Percentiles rank a stretch among this genome's conserved stretches.
phyloP scores from a whole-genome alignment of 2,797 vertebrate species.

The Microcaecilia unicolor region DNA sequence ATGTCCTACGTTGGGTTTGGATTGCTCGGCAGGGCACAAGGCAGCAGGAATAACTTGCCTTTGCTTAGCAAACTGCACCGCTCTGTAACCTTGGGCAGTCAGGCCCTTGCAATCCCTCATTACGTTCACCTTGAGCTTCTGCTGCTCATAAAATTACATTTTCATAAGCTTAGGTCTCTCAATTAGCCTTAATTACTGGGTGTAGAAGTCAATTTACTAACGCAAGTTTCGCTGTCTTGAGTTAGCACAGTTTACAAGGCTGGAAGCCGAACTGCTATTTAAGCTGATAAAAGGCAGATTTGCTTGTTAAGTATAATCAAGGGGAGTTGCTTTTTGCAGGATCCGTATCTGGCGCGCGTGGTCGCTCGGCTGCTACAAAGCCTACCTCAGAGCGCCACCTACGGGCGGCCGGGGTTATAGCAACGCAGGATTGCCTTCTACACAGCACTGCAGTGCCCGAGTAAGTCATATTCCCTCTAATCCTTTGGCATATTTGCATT shows the following conservation, averaged over 20 bases:
- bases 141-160: conserved; percentile 20
- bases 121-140: conserved; percentile 13
- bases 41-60: background rate
- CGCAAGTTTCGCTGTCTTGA: conserved; percentile 13
- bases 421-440: too few species aligned
- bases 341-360: background rate
- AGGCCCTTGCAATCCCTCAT: too few species aligned
- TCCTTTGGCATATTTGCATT: too few species aligned
- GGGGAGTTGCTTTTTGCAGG: too few species aligned
- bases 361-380: conserved; percentile 33
- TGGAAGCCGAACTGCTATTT: conserved; percentile 29
- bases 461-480: too few species aligned
- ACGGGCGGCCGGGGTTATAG: conserved; percentile 51
- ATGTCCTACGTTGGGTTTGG: too few species aligned
- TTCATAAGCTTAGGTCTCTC: conserved; percentile 13
- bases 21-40: too few species aligned
- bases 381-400: conserved; percentile 63
- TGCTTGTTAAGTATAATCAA: conserved; percentile 21
- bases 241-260: conserved; percentile 34
- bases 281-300: conserved; percentile 29
- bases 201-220: background rate
- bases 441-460: too few species aligned
- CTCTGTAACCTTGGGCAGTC: rapidly evolving
- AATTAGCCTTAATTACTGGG: background rate
- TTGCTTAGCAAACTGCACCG: background rate